Conservation (phyloP, 2,888 invertebrate genomes). For the Platycheirus albimanus region DNA sequence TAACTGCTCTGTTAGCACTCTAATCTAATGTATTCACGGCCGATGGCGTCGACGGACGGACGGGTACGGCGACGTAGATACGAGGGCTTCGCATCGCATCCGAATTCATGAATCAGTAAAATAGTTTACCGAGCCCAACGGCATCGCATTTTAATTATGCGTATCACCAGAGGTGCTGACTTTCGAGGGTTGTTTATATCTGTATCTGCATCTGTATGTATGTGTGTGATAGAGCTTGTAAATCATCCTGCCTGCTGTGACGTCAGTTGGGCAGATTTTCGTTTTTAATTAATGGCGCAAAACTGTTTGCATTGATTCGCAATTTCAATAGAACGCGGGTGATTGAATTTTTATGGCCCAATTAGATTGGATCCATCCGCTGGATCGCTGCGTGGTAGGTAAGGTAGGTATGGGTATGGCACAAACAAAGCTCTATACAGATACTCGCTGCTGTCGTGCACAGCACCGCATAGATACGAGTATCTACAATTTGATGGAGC, state of each 20-base stretch:
- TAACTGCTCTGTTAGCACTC: constrained; percentile 66
- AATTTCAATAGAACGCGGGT: constrained; percentile 45
- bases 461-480: not conserved
- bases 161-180: constrained; percentile 3
- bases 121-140: not conserved
- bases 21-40: constrained; percentile 25
- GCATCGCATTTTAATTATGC: constrained; percentile 61
- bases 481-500: not conserved
- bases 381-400: not conserved
- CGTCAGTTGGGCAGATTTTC: constrained; percentile 53
- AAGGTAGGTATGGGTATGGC: not conserved
- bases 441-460: not conserved
- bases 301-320: constrained; percentile 58
- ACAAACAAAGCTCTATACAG: not conserved
- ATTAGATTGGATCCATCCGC: constrained; percentile 48
- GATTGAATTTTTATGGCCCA: constrained; percentile 65
- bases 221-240: constrained; percentile 12
- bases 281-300: constrained; percentile 48
- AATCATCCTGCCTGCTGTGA: constrained; percentile 44
- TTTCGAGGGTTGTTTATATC: not conserved
- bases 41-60: too few relatives aligned
- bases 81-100: not conserved
- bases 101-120: constrained; percentile 22
- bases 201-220: not conserved
- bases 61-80: not conserved